Evolutionary conservation across 2,113 vertebrate genomes (phyloP).

Genomic region (Brachypteracias leptosomus): DNA sequence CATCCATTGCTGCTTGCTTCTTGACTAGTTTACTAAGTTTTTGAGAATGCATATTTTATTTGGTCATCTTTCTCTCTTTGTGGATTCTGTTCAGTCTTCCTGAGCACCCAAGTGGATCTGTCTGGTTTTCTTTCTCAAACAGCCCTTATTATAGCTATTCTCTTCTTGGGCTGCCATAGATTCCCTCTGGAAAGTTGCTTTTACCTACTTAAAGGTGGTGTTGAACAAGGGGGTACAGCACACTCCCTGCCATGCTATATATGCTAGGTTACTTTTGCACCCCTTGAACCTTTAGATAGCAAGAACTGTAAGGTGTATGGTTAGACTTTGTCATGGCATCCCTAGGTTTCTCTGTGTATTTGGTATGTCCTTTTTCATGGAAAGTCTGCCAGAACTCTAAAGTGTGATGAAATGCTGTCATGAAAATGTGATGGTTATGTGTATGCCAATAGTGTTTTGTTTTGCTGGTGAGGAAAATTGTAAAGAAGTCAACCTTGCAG

Average conservation of each 20-base stretch:
- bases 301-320: not conserved
- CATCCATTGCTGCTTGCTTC: not conserved
- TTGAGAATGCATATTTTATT: not conserved
- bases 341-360: not conserved
- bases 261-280: not conserved
- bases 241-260: not conserved
- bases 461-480: not conserved
- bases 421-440: not conserved
- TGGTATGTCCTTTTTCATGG: not conserved
- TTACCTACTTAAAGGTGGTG: not conserved
- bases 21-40: not conserved
- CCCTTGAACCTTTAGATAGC: not conserved
- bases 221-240: not conserved
- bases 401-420: not conserved
- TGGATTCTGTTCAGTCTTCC: not conserved
- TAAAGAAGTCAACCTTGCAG: not conserved
- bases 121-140: not conserved
- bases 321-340: accelerated
- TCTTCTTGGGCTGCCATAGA: not conserved
- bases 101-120: not conserved
- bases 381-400: not conserved
- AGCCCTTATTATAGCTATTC: not conserved
- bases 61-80: not conserved
- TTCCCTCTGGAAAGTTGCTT: not conserved
- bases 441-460: not conserved